A percentile compares a stretch with the other conserved stretches of the same genome.
Conservation (phyloP, 2,113 vertebrate genomes). For the Neopipo cinnamomea region DNA sequence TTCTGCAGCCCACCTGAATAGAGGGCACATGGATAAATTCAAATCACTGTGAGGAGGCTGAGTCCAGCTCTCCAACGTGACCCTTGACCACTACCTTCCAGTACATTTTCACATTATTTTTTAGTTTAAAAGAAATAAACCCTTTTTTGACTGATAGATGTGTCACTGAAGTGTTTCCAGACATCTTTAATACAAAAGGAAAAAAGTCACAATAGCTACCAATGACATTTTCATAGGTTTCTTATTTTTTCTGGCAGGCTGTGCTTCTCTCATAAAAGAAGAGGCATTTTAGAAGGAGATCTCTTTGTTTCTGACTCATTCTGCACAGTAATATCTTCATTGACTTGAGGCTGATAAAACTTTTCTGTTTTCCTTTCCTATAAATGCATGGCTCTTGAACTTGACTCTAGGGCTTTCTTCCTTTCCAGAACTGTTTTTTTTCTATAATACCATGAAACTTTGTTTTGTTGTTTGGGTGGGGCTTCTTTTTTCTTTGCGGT, state of each 20-base stretch:
- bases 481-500: background rate
- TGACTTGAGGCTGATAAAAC: background rate
- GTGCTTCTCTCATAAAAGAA: background rate
- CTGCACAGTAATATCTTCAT: background rate
- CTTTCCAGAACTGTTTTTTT: background rate
- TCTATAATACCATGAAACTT: background rate
- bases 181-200: background rate
- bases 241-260: background rate
- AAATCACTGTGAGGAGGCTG: background rate
- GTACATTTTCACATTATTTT: background rate
- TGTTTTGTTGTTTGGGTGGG: rapidly evolving
- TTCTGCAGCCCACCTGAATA: background rate
- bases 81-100: background rate
- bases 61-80: background rate
- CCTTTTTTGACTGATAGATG: background rate
- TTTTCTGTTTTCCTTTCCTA: background rate
- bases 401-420: background rate
- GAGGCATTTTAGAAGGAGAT: background rate
- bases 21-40: background rate
- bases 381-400: background rate
- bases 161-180: background rate
- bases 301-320: background rate
- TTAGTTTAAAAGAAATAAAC: background rate
- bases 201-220: background rate
- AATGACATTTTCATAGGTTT: background rate